phyloP scores from a whole-genome alignment of 1,140 invertebrate genomes.

The Gonioctena quinquepunctata region DNA sequence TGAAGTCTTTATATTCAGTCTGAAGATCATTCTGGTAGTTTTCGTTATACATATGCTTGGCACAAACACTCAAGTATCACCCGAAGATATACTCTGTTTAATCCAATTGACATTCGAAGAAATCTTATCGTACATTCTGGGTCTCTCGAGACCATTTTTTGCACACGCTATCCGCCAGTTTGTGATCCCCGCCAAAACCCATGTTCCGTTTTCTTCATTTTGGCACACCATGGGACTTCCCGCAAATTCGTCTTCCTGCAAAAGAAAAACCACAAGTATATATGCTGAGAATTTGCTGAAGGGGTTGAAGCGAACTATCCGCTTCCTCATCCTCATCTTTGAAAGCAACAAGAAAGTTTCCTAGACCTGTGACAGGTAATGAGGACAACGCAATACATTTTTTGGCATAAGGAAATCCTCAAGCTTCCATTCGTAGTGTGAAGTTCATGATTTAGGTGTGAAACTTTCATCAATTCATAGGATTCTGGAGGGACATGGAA shows the following conservation, averaged over 20 bases:
- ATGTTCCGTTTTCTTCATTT: constrained; percentile 65
- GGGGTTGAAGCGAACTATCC: too few relatives aligned
- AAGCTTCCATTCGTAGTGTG: too few relatives aligned
- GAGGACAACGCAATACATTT: too few relatives aligned
- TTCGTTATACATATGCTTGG: not conserved
- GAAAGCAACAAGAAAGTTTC: too few relatives aligned
- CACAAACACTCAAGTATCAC: not conserved
- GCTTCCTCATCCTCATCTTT: too few relatives aligned
- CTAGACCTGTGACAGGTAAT: too few relatives aligned
- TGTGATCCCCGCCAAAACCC: constrained; percentile 75
- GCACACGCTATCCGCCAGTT: constrained; percentile 82
- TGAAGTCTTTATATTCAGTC: too few relatives aligned
- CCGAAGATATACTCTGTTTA: constrained; percentile 57
- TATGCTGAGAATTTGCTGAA: too few relatives aligned
- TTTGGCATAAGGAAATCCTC: too few relatives aligned
- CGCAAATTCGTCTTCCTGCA: constrained; percentile 83
- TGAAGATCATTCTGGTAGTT: not conserved
- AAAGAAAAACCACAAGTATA: not conserved
- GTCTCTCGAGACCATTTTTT: constrained; percentile 70
- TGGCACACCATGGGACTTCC: constrained; percentile 81
- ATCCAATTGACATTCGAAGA: constrained; percentile 82
- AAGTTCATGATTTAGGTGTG: too few relatives aligned
- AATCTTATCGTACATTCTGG: constrained; percentile 80
- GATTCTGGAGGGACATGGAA: too few relatives aligned
- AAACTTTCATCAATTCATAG: too few relatives aligned